phyloP scores from a whole-genome alignment of 1,140 invertebrate genomes.

The Harlomillsia oculata region DNA sequence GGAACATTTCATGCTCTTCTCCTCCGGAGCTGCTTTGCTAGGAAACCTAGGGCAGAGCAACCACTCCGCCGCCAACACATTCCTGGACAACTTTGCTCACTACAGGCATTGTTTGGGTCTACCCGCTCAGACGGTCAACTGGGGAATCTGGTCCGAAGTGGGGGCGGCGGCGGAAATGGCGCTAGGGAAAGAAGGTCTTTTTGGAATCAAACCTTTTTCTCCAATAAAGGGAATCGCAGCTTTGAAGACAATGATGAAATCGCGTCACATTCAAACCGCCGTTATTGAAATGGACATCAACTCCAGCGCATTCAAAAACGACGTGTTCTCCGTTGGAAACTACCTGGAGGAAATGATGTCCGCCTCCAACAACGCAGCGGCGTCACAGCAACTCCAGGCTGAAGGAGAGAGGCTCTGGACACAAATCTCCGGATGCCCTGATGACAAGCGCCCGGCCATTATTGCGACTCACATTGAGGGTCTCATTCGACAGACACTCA shows the following conservation, averaged over 20 bases:
- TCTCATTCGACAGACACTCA: conserved; percentile 5
- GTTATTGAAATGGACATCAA: background rate
- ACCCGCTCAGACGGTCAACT: conserved; percentile 9
- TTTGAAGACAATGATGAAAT: background rate
- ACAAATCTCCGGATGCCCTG: background rate
- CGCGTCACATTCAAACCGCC: background rate
- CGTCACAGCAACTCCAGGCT: background rate
- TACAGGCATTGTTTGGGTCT: conserved; percentile 1
- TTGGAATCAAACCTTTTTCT: conserved; percentile 1
- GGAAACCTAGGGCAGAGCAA: conserved; percentile 11
- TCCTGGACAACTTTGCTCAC: conserved; percentile 8
- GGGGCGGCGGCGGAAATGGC: conserved; percentile 1
- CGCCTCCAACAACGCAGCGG: background rate
- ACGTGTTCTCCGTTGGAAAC: background rate
- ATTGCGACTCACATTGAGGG: conserved; percentile 3
- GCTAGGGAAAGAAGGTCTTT: background rate
- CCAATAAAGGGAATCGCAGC: conserved; percentile 2
- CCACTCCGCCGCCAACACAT: conserved; percentile 8
- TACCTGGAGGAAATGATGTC: conserved; percentile 1
- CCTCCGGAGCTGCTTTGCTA: background rate
- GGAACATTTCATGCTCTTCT: conserved; percentile 16
- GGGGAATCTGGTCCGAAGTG: conserved; percentile 13
- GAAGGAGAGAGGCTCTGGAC: conserved; percentile 3
- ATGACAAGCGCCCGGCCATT: conserved; percentile 1
- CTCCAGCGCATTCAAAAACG: background rate